These are phyloP conservation scores for Neria commutata DNA, from an alignment of 2,888 invertebrate species.

Conservation along the genomic window DNA sequence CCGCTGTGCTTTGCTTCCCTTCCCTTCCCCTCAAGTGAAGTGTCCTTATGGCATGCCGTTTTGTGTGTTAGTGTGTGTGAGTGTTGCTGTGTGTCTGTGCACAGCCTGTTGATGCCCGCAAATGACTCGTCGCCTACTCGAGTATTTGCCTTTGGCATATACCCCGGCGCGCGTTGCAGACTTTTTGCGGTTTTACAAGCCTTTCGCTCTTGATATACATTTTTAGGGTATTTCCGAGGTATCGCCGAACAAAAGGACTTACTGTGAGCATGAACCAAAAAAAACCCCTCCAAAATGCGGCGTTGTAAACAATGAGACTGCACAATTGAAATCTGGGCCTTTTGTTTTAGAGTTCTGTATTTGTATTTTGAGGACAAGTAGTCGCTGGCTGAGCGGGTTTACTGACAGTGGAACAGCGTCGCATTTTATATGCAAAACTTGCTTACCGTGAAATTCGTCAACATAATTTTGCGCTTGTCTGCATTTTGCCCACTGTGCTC, in stretches of 20 bases:
- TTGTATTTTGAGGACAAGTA: constrained; percentile 33
- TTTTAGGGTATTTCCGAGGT: background rate
- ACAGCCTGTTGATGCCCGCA: background rate
- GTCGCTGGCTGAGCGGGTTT: too few relatives aligned
- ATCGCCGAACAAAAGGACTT: background rate
- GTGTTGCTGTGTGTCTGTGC: too few relatives aligned
- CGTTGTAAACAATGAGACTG: constrained; percentile 42
- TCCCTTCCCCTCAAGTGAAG: too few relatives aligned
- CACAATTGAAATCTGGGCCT: constrained; percentile 52
- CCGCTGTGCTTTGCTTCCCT: too few relatives aligned
- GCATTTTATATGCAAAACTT: too few relatives aligned
- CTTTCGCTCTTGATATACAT: background rate
- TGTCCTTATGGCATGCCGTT: background rate
- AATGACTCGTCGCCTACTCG: background rate
- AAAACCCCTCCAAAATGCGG: constrained; percentile 19
- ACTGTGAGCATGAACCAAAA: background rate
- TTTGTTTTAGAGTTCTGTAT: constrained; percentile 47
- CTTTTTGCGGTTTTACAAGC: background rate
- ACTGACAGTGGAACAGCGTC: too few relatives aligned
- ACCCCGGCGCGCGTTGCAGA: background rate
- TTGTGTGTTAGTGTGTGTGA: too few relatives aligned
- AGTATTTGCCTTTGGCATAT: background rate
- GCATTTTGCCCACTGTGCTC: background rate
- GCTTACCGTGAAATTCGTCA: too few relatives aligned
- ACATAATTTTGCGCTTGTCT: constrained; percentile 36